Evolutionary conservation across 2,797 vertebrate genomes (phyloP), one percentile per base, ranked within the genome.

Genomic region (Atherinosoma microstoma): DNA sequence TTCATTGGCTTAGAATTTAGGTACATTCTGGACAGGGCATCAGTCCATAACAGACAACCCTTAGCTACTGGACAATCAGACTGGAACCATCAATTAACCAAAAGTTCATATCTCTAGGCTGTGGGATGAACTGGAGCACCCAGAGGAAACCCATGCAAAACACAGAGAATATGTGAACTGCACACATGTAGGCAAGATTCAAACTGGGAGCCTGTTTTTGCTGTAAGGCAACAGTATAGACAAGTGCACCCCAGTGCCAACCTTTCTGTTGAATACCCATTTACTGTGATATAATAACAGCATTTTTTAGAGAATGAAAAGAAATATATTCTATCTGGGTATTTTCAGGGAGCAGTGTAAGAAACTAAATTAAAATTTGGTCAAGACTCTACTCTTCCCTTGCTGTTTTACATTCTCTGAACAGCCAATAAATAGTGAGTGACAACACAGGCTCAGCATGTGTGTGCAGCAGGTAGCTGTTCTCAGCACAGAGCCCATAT

Each of bases 401-500:
- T 63, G 24, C 3, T 24, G 51, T 75, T 75, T 62, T 40, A 69
- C 32, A 71, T 54, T 16, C 36, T 56, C 63, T 63, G 30, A 71
- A 22, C 36, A 76, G 57, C 18, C 5, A 7, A 78, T 63, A 64
- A 68, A 78, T 62, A 57, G 38, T 20, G 57, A 67, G 70, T 47
- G 27, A 66, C 67, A 74, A 57, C 74, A 75, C 7, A 69, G 62
- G 20, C 51, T 54, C 13, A 72, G 63, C 22, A 54, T 71, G 80
- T 78, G 75, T 76, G 36, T 76, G 57, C 79, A 79, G 83, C 73
- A 64, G 67, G 76, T 63, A 78, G 54, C 61, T 83, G 70, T 76
- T 84, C 75, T 85, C 61, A 77, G 72, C 80, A 76, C 64, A 72
- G 53, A 61, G 67, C 58, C 83, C 88, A 87, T 86, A 84, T 80